Conservation (phyloP, 2,888 invertebrate genomes). For the Cremastinae sp. region DNA sequence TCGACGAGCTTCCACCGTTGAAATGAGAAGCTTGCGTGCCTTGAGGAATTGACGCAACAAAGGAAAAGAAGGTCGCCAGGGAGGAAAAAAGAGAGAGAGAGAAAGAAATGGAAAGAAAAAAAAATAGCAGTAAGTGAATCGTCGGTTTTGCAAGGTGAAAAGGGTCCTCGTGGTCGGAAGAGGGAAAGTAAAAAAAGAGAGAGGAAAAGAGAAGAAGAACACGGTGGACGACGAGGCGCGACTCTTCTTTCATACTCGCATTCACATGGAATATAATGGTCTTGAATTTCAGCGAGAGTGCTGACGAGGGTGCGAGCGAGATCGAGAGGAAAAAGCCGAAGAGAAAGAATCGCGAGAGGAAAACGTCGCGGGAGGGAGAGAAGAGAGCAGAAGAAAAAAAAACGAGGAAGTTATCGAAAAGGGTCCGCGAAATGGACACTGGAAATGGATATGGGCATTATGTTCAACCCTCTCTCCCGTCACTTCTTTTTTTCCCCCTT, state of each 20-base stretch:
- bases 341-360: slow-evolving; percentile 18
- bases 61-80: not conserved
- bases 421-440: slow-evolving; percentile 61
- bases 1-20: not conserved
- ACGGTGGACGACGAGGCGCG: slow-evolving; percentile 43
- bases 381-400: slow-evolving; percentile 6
- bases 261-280: slow-evolving; percentile 62
- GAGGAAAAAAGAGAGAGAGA: slow-evolving; percentile 1
- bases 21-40: slow-evolving; percentile 40
- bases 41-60: slow-evolving; percentile 38
- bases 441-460: slow-evolving; percentile 62
- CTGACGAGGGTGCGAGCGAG: slow-evolving; percentile 19
- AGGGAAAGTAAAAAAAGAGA: slow-evolving; percentile 42
- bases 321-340: not conserved
- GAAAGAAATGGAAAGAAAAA: slow-evolving; percentile 5
- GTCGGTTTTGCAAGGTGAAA: slow-evolving; percentile 55
- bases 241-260: slow-evolving; percentile 47
- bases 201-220: not conserved
- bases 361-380: slow-evolving; percentile 15
- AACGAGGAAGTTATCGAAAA: slow-evolving; percentile 19
- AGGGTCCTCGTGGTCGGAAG: slow-evolving; percentile 33
- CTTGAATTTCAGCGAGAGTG: slow-evolving; percentile 56
- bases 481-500: slow-evolving; percentile 5
- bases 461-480: slow-evolving; percentile 29
- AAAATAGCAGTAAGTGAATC: slow-evolving; percentile 50